These are phyloP conservation scores for Siniperca scherzeri DNA, from an alignment of 2,797 vertebrate species.

Conservation along the genomic window DNA sequence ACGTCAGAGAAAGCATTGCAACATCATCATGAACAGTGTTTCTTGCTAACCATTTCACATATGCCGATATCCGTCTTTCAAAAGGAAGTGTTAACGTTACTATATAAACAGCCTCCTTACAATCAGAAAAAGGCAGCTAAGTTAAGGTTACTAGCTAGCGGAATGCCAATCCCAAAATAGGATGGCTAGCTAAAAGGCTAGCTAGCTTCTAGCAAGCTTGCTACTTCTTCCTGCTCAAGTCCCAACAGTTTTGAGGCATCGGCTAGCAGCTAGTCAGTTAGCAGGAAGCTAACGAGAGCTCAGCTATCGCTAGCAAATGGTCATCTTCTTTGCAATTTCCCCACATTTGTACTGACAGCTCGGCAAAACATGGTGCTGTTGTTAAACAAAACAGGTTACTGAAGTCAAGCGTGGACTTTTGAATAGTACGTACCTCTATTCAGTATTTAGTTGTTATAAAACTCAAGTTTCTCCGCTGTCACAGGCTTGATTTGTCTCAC, in stretches of 20 bases:
- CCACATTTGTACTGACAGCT: conserved; percentile 72
- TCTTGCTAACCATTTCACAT: conserved; percentile 9
- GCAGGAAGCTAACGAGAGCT: conserved; percentile 67
- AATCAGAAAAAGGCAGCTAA: conserved; percentile 40
- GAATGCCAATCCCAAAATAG: conserved; percentile 82
- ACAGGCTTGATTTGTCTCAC: conserved; percentile 85
- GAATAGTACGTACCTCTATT: conserved; percentile 78
- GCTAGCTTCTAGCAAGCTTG: conserved; percentile 67
- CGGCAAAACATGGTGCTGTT: conserved; percentile 47
- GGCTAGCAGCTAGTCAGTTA: conserved; percentile 62
- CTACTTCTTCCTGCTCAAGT: conserved; percentile 75
- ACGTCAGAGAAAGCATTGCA: conserved; percentile 69
- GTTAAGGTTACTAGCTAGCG: conserved; percentile 68
- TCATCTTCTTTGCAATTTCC: conserved; percentile 65
- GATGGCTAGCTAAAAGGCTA: conserved; percentile 76
- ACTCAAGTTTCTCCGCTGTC: conserved; percentile 87
- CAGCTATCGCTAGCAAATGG: conserved; percentile 75
- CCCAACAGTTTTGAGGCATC: conserved; percentile 39
- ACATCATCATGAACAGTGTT: conserved; percentile 54
- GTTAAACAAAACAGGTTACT: conserved; percentile 48
- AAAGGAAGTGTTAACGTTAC: background rate
- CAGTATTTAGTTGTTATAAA: conserved; percentile 79
- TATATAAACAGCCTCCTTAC: conserved; percentile 1
- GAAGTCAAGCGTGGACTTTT: conserved; percentile 38
- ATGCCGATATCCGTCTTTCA: background rate